Base-by-base conservation (phyloP, 2,888 invertebrate genomes). In the Orchesella flavescens region DNA sequence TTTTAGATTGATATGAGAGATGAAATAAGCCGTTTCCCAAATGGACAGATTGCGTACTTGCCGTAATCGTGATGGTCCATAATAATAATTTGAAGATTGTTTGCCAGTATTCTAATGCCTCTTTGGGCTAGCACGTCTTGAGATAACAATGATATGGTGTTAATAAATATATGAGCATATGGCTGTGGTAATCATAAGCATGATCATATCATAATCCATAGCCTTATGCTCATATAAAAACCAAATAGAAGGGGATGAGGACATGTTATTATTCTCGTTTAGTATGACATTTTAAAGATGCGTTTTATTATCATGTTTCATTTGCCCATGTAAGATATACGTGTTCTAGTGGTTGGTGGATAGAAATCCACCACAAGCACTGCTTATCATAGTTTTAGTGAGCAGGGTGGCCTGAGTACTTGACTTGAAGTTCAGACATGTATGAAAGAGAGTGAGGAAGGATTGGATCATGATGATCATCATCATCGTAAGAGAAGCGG, bases 51-150 rank as follows among this genome's bases (percentile, higher is more conserved):
- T 75, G 23, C 34, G 19, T 65, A n/a, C 34, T 34, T 7, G 34
- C 34, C 65, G 49, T 46, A 53, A 17, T 75, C 65, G 74, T 75
- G 74, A 63, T 75, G 53, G 61, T 24, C 65, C 74, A 63, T 75
- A 63, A 74, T 74, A 74, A 75, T 63, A 44, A 57, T 59, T 63
- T 34, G 34, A 34, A 63, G 66, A 49, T 21, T 46, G 49, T 68
- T 19, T 68, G 13, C 13, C 9, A n/a, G 65, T 43, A 34, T 34
- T 34, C 34, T 34, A 7, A 34, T 34, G 34, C 34, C 34, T 4
- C 34, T 34, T 34, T 34, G 34, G 34, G 34, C 44, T 12, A 17
- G 59, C 12, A 61, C 61, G 66, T 44, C 43, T 43, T 66, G 44
- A 7, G 44, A 63, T 49, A 61, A n/a, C 49, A n/a, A 55, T 34